Percentiles rank a stretch among this genome's conserved stretches.
phyloP scores from a whole-genome alignment of 2,888 invertebrate genomes.

The Nasonia oneida region DNA sequence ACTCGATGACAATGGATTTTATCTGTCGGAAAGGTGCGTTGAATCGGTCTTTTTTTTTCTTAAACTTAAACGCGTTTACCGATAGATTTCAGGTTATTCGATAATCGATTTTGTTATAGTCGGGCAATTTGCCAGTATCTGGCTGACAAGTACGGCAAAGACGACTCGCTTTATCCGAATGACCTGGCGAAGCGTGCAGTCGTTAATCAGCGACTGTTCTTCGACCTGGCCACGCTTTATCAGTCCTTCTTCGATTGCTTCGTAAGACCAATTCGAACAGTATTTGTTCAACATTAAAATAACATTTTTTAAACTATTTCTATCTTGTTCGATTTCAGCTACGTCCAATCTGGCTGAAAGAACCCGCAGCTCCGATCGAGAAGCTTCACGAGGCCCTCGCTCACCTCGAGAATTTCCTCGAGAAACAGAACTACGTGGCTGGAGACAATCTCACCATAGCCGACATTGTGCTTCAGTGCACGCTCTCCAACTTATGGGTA shows the following conservation, averaged over 20 bases:
- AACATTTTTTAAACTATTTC: background rate
- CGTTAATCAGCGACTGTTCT: constrained; percentile 84
- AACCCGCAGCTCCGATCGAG: constrained; percentile 75
- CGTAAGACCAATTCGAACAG: constrained; percentile 76
- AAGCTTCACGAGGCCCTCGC: constrained; percentile 82
- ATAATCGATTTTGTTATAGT: constrained; percentile 77
- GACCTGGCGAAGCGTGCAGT: constrained; percentile 83
- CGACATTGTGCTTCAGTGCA: constrained; percentile 86
- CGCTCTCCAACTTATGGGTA: constrained; percentile 86
- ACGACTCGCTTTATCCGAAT: too few relatives aligned
- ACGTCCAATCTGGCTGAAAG: constrained; percentile 67
- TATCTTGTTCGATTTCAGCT: background rate
- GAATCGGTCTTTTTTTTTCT: constrained; percentile 44
- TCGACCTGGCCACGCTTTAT: constrained; percentile 83
- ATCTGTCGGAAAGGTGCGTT: constrained; percentile 85
- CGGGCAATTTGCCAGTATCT: constrained; percentile 85
- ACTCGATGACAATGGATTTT: constrained; percentile 86
- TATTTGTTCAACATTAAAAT: too few relatives aligned
- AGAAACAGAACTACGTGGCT: constrained; percentile 86
- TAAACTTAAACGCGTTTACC: background rate
- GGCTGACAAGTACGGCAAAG: constrained; percentile 77
- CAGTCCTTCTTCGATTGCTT: constrained; percentile 81
- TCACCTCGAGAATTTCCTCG: constrained; percentile 86
- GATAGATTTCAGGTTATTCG: background rate
- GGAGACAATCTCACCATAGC: constrained; percentile 89